Conservation (phyloP, 2,888 invertebrate species). For the Urechis unicinctus region DNA sequence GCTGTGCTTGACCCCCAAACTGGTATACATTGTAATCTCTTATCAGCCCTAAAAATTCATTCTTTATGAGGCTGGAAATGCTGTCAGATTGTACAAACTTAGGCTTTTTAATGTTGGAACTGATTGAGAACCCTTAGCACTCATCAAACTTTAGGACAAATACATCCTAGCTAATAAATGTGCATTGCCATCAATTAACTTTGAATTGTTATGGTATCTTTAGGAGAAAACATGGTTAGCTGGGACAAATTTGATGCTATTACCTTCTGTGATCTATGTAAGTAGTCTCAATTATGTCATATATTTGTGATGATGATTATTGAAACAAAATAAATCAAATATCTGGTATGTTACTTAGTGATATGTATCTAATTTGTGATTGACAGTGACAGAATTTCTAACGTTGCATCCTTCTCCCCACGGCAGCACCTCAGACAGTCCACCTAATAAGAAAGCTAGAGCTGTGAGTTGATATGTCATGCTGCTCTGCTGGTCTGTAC, state of each 20-base stretch:
- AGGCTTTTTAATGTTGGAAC: neutral
- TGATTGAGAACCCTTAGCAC: neutral
- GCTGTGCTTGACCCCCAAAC: slow-evolving; percentile 65
- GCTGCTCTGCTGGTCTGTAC: neutral
- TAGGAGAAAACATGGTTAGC: slow-evolving; percentile 59
- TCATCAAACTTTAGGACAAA: neutral
- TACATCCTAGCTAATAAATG: no score
- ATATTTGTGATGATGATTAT: neutral
- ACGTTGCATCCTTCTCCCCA: slow-evolving; percentile 40
- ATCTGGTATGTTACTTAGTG: no score
- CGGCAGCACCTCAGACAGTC: slow-evolving; percentile 22
- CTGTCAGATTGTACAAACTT: no score
- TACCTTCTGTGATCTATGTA: slow-evolving; percentile 49
- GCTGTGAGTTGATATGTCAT: neutral
- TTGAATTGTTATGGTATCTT: slow-evolving; percentile 10
- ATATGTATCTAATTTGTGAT: no score
- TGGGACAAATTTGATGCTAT: slow-evolving; percentile 50
- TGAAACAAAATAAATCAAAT: no score
- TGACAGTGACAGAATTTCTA: slow-evolving; percentile 44
- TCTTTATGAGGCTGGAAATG: no score
- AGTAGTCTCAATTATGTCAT: slow-evolving; percentile 1
- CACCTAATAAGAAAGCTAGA: slow-evolving; percentile 20
- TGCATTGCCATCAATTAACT: no score
- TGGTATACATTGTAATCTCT: slow-evolving; percentile 41
- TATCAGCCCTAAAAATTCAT: neutral